phyloP scores from a whole-genome alignment of 2,797 vertebrate genomes.

The Platalea minor region DNA sequence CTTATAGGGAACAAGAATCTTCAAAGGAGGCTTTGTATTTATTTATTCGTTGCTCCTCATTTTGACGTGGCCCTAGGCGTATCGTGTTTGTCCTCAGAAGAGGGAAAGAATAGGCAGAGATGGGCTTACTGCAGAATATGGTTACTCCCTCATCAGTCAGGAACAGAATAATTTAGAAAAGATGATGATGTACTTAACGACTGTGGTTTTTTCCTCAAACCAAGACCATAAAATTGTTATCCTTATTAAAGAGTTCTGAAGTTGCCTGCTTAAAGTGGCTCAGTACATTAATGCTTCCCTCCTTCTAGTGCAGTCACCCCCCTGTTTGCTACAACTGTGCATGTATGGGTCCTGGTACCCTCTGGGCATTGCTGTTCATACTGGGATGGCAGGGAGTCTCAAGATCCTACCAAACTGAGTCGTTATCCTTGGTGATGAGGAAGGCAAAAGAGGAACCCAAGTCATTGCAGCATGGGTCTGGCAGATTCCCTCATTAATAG shows the following conservation, averaged over 20 bases:
- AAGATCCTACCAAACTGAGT: neutral
- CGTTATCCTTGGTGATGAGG: neutral
- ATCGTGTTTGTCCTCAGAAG: neutral
- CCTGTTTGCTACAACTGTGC: neutral
- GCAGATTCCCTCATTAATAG: neutral
- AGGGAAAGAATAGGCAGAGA: neutral
- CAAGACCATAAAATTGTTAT: neutral
- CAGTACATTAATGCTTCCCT: neutral
- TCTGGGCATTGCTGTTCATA: slow-evolving; percentile 3
- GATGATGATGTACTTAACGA: neutral
- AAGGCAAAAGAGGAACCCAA: neutral
- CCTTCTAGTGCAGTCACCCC: neutral
- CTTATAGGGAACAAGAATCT: neutral
- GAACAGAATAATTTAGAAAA: neutral
- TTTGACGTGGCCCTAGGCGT: neutral
- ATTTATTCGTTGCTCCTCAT: neutral
- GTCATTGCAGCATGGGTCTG: neutral
- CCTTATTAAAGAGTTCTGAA: slow-evolving; percentile 36
- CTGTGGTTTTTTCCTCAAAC: neutral
- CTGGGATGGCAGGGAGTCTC: neutral
- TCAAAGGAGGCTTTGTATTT: neutral
- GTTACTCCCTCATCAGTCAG: neutral
- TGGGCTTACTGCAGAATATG: neutral
- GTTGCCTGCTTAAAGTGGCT: neutral
- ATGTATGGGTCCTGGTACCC: neutral